phyloP scores from a whole-genome alignment of 2,797 vertebrate species.

The Ptychadena robeensis region DNA sequence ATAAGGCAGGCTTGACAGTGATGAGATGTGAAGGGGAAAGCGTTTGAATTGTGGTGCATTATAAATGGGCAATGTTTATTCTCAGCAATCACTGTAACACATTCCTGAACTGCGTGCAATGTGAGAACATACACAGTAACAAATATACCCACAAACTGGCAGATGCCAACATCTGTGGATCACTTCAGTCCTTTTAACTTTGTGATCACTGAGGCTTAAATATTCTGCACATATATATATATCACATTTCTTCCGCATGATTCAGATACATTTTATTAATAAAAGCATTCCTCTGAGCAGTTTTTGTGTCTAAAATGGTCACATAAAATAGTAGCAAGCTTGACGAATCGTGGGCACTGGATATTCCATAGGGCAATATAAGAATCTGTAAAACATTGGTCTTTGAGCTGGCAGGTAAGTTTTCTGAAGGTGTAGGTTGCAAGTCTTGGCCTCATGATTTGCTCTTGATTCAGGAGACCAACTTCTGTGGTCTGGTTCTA shows the following conservation, averaged over 20 bases:
- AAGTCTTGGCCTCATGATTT: too few relatives aligned
- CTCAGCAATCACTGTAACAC: constrained; percentile 41
- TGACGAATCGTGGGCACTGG: too few relatives aligned
- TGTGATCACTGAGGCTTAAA: neutral
- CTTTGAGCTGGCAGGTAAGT: too few relatives aligned
- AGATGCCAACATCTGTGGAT: constrained; percentile 34
- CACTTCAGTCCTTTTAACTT: constrained; percentile 19
- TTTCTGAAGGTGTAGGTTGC: too few relatives aligned
- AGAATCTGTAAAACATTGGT: too few relatives aligned
- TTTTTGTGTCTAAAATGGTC: too few relatives aligned
- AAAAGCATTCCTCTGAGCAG: neutral
- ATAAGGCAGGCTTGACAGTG: constrained; percentile 51
- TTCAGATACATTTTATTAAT: neutral
- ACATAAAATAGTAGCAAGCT: too few relatives aligned
- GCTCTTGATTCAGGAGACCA: too few relatives aligned
- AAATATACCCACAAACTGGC: constrained; percentile 37
- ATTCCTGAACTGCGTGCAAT: constrained; percentile 46
- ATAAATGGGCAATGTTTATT: constrained; percentile 52
- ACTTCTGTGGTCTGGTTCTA: too few relatives aligned
- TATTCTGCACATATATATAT: neutral
- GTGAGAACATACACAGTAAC: constrained; percentile 41
- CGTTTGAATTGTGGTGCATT: constrained; percentile 50
- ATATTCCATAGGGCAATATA: too few relatives aligned
- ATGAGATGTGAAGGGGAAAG: constrained; percentile 58
- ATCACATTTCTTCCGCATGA: neutral